A percentile compares a stretch with the other conserved stretches of the same genome.
Evolutionary conservation across 1,140 invertebrate species (phyloP).

Genomic region (Agrilus planipennis): DNA sequence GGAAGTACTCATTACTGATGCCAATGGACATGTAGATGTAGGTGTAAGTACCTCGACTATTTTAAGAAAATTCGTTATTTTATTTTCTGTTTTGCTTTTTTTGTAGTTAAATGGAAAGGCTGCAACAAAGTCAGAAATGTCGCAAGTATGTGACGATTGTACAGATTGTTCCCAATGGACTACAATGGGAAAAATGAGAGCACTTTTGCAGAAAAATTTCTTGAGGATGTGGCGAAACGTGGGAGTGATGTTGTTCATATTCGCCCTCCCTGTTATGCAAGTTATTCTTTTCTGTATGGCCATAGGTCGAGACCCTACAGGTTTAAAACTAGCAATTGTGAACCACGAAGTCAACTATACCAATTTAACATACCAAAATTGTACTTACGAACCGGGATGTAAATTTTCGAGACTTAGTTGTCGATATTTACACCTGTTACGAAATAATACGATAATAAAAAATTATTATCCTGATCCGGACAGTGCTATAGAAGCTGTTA

Average conservation of each 20-base stretch:
- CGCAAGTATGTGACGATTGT: slow-evolving; percentile 27
- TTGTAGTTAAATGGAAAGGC: not conserved
- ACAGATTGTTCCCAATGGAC: slow-evolving; percentile 34
- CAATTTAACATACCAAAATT: slow-evolving; percentile 39
- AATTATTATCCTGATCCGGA: slow-evolving; percentile 56
- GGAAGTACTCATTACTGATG: slow-evolving; percentile 68
- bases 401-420: slow-evolving; percentile 60
- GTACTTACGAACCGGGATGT: slow-evolving; percentile 43
- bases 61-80: too few relatives aligned
- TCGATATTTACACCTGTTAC: slow-evolving; percentile 57
- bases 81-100: too few relatives aligned
- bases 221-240: slow-evolving; percentile 83
- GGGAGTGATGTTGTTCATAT: slow-evolving; percentile 80
- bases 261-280: slow-evolving; percentile 82
- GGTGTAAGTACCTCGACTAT: not conserved
- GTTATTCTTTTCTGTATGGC: slow-evolving; percentile 89
- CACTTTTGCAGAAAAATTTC: slow-evolving; percentile 86
- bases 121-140: slow-evolving; percentile 16
- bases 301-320: slow-evolving; percentile 80
- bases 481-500: slow-evolving; percentile 56
- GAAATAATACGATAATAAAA: slow-evolving; percentile 53
- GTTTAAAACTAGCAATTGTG: slow-evolving; percentile 71
- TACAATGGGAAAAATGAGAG: slow-evolving; percentile 35
- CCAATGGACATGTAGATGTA: slow-evolving; percentile 46
- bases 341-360: slow-evolving; percentile 64